Base-by-base conservation (phyloP, 2,113 vertebrate species). In the Butastur rufipennis region DNA sequence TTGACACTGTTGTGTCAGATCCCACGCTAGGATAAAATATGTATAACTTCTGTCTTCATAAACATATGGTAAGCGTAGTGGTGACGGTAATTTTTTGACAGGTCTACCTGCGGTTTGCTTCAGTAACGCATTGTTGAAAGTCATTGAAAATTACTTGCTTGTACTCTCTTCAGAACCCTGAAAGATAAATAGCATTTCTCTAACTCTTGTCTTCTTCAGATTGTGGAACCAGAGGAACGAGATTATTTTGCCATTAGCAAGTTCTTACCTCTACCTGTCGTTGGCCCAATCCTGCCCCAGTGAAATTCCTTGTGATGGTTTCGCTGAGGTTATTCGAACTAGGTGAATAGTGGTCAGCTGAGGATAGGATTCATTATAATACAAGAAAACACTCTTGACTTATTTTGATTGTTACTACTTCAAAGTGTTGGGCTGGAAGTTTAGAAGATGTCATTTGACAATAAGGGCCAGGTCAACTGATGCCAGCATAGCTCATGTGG, bases 1-100 rank as follows among this genome's bases (percentile, higher is more conserved):
- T 87, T 87, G 94, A 74, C 74, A 52, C 62, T 90, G 84, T 92
- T 17, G 0, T 40, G 86, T 85, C 81, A 63, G 78, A 93, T 96
- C 86, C 74, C 56, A 91, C 45, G 2, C 87, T 68, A 62, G 81
- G 87, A 87, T 90, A 19, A 87, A 80, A 23, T 38, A 65, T 17
- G 48, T 80, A 2, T 81, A 65, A 50, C 70, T 85, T 78, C 5
- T 85, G 74, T 77, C 91, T 77, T 73, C 32, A 13, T 29, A 82
- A 90, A 20, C 91, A 89, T 96, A 79, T 72, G 91, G 83, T 87
- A 87, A 2, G 1, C 73, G 83, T 92, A 87, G 61, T 4, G 11
- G 22, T 18, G 81, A 71, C 67, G 78, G 81, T 83, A 61, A 40
- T 42, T 86, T 38, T 92, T 71, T 94, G 84, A 88, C 84, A 86